Percentiles rank a stretch among this genome's conserved stretches.
Evolutionary conservation across 2,797 vertebrate genomes (phyloP).

Genomic region (Mormyrops boulengeri): DNA sequence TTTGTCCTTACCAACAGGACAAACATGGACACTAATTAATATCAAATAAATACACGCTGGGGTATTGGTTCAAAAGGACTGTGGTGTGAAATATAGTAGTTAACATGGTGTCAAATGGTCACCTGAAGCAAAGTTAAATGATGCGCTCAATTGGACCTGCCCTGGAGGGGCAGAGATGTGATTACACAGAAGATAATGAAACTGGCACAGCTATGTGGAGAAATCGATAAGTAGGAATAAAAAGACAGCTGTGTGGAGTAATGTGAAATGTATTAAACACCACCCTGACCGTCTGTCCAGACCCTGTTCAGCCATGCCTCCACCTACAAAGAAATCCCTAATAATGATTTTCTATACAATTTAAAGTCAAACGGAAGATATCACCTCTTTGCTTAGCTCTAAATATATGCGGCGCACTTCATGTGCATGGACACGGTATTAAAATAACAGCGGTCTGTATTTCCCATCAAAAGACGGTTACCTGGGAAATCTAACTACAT

Average conservation of each 20-base stretch:
- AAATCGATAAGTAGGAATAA: background rate
- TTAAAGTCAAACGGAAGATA: background rate
- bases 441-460: background rate
- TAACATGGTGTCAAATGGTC: background rate
- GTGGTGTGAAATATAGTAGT: background rate
- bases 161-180: background rate
- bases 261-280: background rate
- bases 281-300: background rate
- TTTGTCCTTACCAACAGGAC: background rate
- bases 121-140: background rate
- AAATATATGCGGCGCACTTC: background rate
- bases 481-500: background rate
- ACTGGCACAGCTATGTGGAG: background rate
- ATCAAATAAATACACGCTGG: background rate
- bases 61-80: background rate
- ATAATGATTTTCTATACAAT: background rate
- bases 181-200: background rate
- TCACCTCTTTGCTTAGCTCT: background rate
- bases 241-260: background rate
- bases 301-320: background rate
- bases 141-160: background rate
- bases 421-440: background rate
- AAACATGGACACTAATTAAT: constrained; percentile 9
- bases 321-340: background rate
- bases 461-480: background rate